Evolutionary conservation across 2,797 vertebrate species (phyloP), one percentile per base, ranked within the genome.

Genomic region (Liparis tanakae): DNA sequence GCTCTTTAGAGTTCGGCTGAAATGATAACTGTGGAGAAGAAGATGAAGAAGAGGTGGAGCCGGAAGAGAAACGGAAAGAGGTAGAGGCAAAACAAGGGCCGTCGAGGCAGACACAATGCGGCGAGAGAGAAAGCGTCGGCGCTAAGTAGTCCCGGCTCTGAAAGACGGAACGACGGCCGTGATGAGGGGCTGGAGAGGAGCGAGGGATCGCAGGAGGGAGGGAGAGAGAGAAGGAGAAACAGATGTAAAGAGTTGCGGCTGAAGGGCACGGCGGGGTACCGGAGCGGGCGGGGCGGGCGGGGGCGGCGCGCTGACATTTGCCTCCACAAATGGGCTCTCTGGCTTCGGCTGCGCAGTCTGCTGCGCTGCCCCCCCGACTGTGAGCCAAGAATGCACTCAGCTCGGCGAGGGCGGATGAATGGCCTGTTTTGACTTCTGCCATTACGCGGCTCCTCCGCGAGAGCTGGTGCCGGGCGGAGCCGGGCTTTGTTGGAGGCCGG

Each of bases 361-460:
- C 85, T 86, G 88, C 80, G 85, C 94, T 94, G 91, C 95, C 94
- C 95, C 95, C 94, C 94, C 93, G 78, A 94, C 93, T 92, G 94
- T 46, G 87, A 98, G 96, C 96, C 97, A 98, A 98, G 96, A 98
- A 98, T 96, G 96, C 96, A 98, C 95, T 98, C 97, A 97, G 94
- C 94, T 95, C 91, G 94, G 94, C 89, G 48, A 94, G 92, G 94
- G 95, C 94, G 96, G 97, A 96, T 97, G 96, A 98, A 96, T 96
- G 94, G 95, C 92, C 93, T 95, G 91, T 94, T 95, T 95, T 94
- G 94, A 94, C 94, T 95, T 92, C 94, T 96, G 95, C 94, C 93
- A 94, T 95, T 94, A 95, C 93, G 93, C 93, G 91, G 82, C 90
- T 88, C 82, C 66, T 89, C 87, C 76, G 86, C 85, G 93, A 95